Base-by-base conservation (phyloP, 2,888 invertebrate species). In the Apamea monoglypha region DNA sequence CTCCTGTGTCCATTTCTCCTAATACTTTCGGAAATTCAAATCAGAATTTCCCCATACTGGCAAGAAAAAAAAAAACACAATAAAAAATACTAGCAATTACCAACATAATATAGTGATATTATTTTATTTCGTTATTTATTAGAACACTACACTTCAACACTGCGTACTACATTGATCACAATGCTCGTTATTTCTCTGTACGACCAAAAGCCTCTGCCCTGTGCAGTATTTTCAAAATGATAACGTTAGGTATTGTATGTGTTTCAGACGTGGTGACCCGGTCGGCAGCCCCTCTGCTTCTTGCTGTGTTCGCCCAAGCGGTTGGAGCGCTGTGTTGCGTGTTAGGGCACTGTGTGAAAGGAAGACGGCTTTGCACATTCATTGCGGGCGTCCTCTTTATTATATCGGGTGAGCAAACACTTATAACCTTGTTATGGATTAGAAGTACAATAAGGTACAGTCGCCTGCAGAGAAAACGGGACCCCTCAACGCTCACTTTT, bases 331-430 rank as follows among this genome's bases (percentile, higher is more conserved):
- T 98, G 86, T 98, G 98, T 91, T 98, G 98, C 93, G 97, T 98
- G 76, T 96, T 98, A 78, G 99, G 99, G 25, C 98, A 98, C 91
- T 98, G 98, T 92, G 98, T 98, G 74, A 97, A 98, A 91, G 98
- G 98, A 75, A 97, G 98, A 87, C 97, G 98, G 83, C 97, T 99
- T 69, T 98, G 98, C 95, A 98, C 98, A 73, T 99, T 99, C 94
- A 97, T 98, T 85, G 98, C 99, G 50, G 99, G 99, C 59, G 98
- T 99, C 86, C 97, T 98, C 85, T 99, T 99, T 95, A 98, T 99
- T 93, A 97, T 99, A 91, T 98, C 99, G 95, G 99, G 99, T 99
- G 95, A 97, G 97, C 90, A 64, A 63, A n/a, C 18, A 50, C 12
- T 18, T 36, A 5, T 36, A 36, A 29, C 29, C 36, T 74, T 3